Percentiles rank a stretch among this genome's conserved stretches.
phyloP scores from a whole-genome alignment of 2,113 vertebrate species.

The Poeciliopsis retropinna region DNA sequence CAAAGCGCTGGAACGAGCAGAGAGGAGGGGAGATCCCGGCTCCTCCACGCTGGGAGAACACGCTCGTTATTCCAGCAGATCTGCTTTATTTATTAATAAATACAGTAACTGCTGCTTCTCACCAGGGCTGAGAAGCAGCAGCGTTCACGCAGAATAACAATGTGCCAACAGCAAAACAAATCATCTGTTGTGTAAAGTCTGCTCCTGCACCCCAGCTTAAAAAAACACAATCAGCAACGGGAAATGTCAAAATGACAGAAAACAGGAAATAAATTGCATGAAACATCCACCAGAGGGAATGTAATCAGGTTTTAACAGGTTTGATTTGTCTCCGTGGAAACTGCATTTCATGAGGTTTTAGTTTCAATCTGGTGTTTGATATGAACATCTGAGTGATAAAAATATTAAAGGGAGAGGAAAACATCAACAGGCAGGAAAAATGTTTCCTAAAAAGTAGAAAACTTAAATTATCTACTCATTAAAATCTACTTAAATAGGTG shows the following conservation, averaged over 20 bases:
- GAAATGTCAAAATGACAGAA: neutral
- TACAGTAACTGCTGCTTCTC: too few species aligned
- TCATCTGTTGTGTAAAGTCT: neutral
- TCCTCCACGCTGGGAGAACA: slow-evolving; percentile 57
- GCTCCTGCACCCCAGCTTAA: neutral
- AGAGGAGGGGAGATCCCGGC: slow-evolving; percentile 45
- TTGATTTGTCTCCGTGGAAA: slow-evolving; percentile 47
- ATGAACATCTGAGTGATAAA: neutral
- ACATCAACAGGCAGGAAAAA: too few species aligned
- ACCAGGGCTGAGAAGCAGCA: neutral
- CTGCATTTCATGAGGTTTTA: slow-evolving; percentile 8
- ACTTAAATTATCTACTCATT: too few species aligned
- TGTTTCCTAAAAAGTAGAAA: too few species aligned
- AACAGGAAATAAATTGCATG: neutral
- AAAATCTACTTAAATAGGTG: too few species aligned
- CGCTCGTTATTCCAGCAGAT: slow-evolving; percentile 24
- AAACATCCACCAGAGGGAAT: neutral
- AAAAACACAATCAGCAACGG: neutral
- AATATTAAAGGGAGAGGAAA: too few species aligned
- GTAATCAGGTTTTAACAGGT: neutral
- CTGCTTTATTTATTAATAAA: neutral
- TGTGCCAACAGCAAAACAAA: slow-evolving; percentile 3
- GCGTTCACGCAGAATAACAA: neutral
- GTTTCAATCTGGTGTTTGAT: neutral
- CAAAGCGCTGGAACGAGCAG: slow-evolving; percentile 50